phyloP scores from a whole-genome alignment of 2,888 invertebrate genomes.

The Agriopis aurantiaria region DNA sequence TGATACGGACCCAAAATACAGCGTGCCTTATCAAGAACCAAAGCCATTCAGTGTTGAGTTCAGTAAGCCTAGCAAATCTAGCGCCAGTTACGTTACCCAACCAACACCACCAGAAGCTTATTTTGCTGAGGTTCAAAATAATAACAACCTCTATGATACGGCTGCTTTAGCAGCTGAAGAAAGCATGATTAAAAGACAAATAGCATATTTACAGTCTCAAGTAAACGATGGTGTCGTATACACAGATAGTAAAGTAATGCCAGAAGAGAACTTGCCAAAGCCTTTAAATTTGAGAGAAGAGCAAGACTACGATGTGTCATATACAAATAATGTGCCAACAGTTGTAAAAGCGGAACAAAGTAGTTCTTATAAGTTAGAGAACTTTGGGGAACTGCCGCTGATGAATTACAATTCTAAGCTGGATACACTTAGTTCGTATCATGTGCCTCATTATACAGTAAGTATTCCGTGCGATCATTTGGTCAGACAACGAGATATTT shows the following conservation, averaged over 20 bases:
- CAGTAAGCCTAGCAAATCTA: slow-evolving; percentile 20
- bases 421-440: slow-evolving; percentile 74
- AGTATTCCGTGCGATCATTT: slow-evolving; percentile 56
- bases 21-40: slow-evolving; percentile 21
- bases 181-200: slow-evolving; percentile 48
- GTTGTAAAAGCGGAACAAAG: slow-evolving; percentile 57
- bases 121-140: slow-evolving; percentile 33
- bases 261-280: slow-evolving; percentile 65
- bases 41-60: slow-evolving; percentile 29
- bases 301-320: slow-evolving; percentile 63
- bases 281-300: slow-evolving; percentile 70
- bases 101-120: slow-evolving; percentile 33
- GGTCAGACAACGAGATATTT: background rate
- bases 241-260: slow-evolving; percentile 38
- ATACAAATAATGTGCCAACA: slow-evolving; percentile 68
- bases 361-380: slow-evolving; percentile 67
- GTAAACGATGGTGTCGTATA: slow-evolving; percentile 34
- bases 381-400: slow-evolving; percentile 72
- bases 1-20: slow-evolving; percentile 40
- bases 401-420: slow-evolving; percentile 76
- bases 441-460: slow-evolving; percentile 81
- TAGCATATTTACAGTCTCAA: slow-evolving; percentile 27
- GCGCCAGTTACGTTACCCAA: slow-evolving; percentile 21
- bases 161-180: slow-evolving; percentile 51
- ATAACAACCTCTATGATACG: slow-evolving; percentile 32